Evolutionary conservation across 2,797 vertebrate species (phyloP), one percentile per base, ranked within the genome.

Genomic region (Chelidonichthys spinosus): DNA sequence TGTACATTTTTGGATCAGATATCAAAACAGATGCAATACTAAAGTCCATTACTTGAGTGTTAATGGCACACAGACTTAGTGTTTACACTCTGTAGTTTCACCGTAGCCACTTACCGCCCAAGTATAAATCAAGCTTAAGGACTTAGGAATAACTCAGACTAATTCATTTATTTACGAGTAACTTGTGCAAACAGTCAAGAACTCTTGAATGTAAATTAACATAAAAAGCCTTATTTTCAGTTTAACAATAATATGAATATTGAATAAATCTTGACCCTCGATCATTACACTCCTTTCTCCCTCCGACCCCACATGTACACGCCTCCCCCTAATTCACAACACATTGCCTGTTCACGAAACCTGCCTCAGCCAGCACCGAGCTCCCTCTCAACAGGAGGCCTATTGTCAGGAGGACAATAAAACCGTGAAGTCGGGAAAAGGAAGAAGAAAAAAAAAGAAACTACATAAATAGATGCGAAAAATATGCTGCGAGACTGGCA

Each of bases 331-430:
- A 83, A 82, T 85, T 82, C 69, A 79, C 79, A 86, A 66, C 88
- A 90, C 82, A 85, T 84, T 87, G 56, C 78, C 77, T 78, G 85
- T 88, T 84, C 88, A 82, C 65, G 25, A 52, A 54, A 62, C 53
- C 78, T 64, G 79, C 64, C 65, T 80, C 42, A 39, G 55, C 72
- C 80, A 53, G 71, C 67, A 74, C 54, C 33, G 59, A 60, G 53
- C 78, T 60, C 52, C 78, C 70, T 66, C 69, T 61, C 53, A 78
- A 90, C 79, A 84, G 67, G 36, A 61, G 85, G 70, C 63, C 59
- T 63, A 73, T 76, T 83, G 76, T 93, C 85, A 77, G 72, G 83
- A 90, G 90, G 74, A 86, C 87, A 74, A 82, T 93, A 91, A 92
- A 92, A 78, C 70, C 44, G 42, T 60, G 76, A 72, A 63, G 76